phyloP scores from a whole-genome alignment of 1,140 invertebrate genomes.

The Nasonia longicornis region DNA sequence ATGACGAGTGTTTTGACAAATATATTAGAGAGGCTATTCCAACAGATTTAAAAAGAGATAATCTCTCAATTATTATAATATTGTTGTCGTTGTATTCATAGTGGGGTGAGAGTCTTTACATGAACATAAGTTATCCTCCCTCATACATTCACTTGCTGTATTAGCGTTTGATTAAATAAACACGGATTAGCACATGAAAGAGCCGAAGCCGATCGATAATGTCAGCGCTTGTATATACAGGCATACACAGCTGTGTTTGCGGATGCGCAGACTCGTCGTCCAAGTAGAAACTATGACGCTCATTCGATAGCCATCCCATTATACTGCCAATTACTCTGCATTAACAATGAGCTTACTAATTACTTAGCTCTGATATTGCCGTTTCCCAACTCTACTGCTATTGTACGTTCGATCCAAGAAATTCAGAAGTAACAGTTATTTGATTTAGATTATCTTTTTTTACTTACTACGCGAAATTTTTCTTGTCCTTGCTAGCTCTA shows the following conservation, averaged over 20 bases:
- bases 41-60: conserved; percentile 18
- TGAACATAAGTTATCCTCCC: conserved; percentile 7
- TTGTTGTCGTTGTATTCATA: not conserved
- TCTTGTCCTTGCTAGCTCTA: too few species aligned
- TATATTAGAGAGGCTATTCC: not conserved
- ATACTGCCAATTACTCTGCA: conserved; percentile 37
- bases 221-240: not conserved
- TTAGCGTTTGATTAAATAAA: conserved; percentile 46
- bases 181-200: conserved; percentile 47
- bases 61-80: conserved; percentile 18
- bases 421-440: not conserved
- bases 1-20: conserved; percentile 12
- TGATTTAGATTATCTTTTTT: too few species aligned
- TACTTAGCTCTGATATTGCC: not conserved
- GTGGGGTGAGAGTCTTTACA: conserved; percentile 22
- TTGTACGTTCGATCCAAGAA: not conserved
- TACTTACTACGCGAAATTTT: too few species aligned
- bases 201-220: conserved; percentile 37
- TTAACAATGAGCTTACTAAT: conserved; percentile 26
- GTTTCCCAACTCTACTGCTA: not conserved
- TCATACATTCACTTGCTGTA: conserved; percentile 29
- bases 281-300: conserved; percentile 34
- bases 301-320: conserved; percentile 25
- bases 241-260: conserved; percentile 8
- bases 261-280: not conserved